These are phyloP conservation scores for Agapetus fuscipes DNA, from an alignment of 2,888 invertebrate genomes.

Conservation along the genomic window DNA sequence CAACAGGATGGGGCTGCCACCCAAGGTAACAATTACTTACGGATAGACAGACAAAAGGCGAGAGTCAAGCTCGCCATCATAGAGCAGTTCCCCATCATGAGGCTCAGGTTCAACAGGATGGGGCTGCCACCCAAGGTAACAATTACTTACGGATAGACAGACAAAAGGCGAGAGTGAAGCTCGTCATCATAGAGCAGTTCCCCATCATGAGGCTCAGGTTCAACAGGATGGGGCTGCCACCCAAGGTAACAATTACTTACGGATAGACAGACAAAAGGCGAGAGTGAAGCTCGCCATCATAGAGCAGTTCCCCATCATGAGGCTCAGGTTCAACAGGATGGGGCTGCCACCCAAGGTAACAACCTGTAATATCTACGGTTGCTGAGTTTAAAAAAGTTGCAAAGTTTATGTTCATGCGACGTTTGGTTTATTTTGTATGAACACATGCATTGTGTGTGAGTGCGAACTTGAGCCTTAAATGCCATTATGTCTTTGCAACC, in stretches of 20 bases:
- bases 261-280: slow-evolving; percentile 93
- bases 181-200: slow-evolving; percentile 90
- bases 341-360: slow-evolving; percentile 94
- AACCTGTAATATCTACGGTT: no score
- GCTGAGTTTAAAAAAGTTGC: no score
- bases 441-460: no score
- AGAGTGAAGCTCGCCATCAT: slow-evolving; percentile 92
- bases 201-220: slow-evolving; percentile 87
- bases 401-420: no score
- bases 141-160: slow-evolving; percentile 96
- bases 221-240: slow-evolving; percentile 93
- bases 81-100: slow-evolving; percentile 90
- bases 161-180: slow-evolving; percentile 90
- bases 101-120: slow-evolving; percentile 87
- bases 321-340: slow-evolving; percentile 87
- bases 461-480: no score
- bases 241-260: slow-evolving; percentile 93
- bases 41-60: slow-evolving; percentile 93
- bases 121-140: slow-evolving; percentile 92
- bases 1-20: slow-evolving; percentile 93
- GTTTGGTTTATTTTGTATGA: no score
- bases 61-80: slow-evolving; percentile 92
- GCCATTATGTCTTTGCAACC: no score
- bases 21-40: slow-evolving; percentile 93
- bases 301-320: slow-evolving; percentile 90